Percentiles rank a stretch among this genome's conserved stretches.
Evolutionary conservation across 92 coral and sea anemone genomes (phyloP).

Genomic region (Phenganax stokvisi): DNA sequence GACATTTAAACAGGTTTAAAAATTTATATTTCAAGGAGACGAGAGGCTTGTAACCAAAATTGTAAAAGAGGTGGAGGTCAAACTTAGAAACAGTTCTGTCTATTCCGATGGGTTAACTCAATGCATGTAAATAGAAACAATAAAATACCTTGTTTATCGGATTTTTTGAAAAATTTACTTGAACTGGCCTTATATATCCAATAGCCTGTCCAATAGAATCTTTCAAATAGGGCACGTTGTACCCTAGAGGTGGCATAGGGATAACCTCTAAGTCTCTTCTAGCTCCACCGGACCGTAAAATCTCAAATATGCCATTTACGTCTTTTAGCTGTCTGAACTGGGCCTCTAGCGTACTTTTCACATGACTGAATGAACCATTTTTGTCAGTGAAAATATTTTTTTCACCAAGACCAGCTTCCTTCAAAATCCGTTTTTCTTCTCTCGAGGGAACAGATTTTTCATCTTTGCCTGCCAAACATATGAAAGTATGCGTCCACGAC

Average conservation of each 20-base stretch:
- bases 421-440: conserved; percentile 36
- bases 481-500: conserved; percentile 48
- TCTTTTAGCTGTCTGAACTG: conserved; percentile 33
- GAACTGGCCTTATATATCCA: conserved; percentile 44
- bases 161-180: conserved; percentile 22
- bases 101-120: not conserved
- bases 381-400: conserved; percentile 42
- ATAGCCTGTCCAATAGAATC: conserved; percentile 50
- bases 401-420: conserved; percentile 51
- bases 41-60: not conserved
- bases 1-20: not conserved
- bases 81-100: not conserved
- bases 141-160: conserved; percentile 27
- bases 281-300: conserved; percentile 39
- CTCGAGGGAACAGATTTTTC: conserved; percentile 35
- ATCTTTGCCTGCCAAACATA: conserved; percentile 33
- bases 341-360: conserved; percentile 23
- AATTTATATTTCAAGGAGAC: not conserved
- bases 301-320: conserved; percentile 37
- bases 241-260: conserved; percentile 40
- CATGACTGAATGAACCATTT: conserved; percentile 31
- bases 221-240: conserved; percentile 28
- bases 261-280: conserved; percentile 22
- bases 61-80: not conserved
- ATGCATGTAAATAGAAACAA: not conserved